Evolutionary conservation across 92 coral and sea anemone genomes (phyloP).

Genomic region (Chrysogorgia sp.): DNA sequence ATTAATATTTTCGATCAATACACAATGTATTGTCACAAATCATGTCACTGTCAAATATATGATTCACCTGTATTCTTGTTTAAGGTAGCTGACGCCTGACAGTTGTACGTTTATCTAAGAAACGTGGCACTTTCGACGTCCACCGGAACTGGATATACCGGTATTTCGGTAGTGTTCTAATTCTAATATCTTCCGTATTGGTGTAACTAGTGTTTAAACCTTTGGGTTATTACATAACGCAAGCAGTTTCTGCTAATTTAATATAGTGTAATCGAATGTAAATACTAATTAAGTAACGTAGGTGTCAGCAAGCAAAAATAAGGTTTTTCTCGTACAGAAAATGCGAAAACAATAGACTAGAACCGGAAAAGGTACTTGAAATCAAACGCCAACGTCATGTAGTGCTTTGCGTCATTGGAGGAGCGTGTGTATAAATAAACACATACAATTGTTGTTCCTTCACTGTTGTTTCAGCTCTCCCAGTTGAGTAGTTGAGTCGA

Average conservation of each 20-base stretch:
- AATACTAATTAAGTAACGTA: background rate
- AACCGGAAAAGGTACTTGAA: conserved; percentile 33
- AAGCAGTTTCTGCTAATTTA: too few relatives aligned
- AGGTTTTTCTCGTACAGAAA: background rate
- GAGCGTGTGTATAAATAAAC: conserved; percentile 25
- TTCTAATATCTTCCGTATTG: too few relatives aligned
- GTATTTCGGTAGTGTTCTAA: background rate
- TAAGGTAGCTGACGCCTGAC: too few relatives aligned
- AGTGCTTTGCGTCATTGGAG: background rate
- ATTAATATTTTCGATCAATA: too few relatives aligned
- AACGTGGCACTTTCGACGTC: conserved; percentile 31
- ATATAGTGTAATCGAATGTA: background rate
- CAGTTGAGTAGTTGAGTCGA: conserved; percentile 20
- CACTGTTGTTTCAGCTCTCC: conserved; percentile 18
- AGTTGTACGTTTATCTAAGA: conserved; percentile 3
- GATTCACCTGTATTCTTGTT: too few relatives aligned
- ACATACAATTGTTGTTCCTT: background rate
- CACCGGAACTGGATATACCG: conserved; percentile 17
- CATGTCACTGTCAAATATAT: too few relatives aligned
- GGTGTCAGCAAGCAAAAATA: background rate
- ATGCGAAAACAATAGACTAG: background rate
- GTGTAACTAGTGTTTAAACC: too few relatives aligned
- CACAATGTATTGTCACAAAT: too few relatives aligned
- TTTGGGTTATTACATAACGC: too few relatives aligned
- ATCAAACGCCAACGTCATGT: background rate